Base-by-base conservation (phyloP, 2,113 vertebrate species). In the Phyllostomus discolor region DNA sequence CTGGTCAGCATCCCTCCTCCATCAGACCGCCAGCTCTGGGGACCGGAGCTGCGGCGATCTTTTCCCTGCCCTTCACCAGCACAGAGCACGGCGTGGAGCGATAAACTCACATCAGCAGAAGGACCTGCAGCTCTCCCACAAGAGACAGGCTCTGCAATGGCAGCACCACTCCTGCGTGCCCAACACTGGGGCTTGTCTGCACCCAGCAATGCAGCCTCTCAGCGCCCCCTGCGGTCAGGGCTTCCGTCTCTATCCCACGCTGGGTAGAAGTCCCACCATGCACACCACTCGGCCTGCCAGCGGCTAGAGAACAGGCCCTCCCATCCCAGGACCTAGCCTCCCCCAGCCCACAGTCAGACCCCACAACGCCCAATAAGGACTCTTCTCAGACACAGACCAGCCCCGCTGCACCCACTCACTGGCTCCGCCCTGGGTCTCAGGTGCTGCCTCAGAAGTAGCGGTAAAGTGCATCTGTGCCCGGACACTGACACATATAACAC, bases 261-360 rank as follows among this genome's bases (percentile, higher is more conserved):
- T 9, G 5, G 38, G 31, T 3, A 72, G 19, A 12, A 82, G 19
- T 31, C 79, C 28, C 5, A 31, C 31, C 22, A 43, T 0, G 1
- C 26, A n/a, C 0, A 1, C 1, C 19, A n/a, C 0, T 2, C 19
- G 19, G 67, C n/a, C 54, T 35, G 2, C 1, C 0, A n/a, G n/a
- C 28, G 12, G 35, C 35, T 46, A 14, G 35, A 70, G 20, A 16
- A n/a, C 31, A n/a, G 28, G 38, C 19, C 24, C 72, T 62, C 73
- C 43, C 5, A 3, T 5, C 19, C 38, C 82, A 86, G 72, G 35
- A 67, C 35, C 4, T 2, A 0, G 16, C 12, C 31, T 52, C 24
- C 17, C 43, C 4, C 3, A 28, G 0, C 26, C 81, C 67, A 75
- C 0, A 0, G 11, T 33, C 35, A 16, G 43, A 52, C 35, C 81